Evolutionary conservation across 92 coral and sea anemone species (phyloP).

Genomic region (Palythoa caribaeorum): DNA sequence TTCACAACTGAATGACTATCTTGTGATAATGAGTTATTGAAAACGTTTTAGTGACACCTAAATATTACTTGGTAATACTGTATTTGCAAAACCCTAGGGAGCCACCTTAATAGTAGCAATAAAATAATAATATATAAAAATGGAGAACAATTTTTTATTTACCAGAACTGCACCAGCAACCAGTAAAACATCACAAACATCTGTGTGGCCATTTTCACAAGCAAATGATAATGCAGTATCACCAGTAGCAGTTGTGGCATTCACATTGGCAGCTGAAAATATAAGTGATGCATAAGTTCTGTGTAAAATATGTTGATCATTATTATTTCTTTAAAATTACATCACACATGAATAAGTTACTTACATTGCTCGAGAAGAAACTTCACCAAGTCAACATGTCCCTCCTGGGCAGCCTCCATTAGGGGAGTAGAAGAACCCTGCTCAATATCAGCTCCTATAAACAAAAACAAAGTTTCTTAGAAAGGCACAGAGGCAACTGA

Average conservation of each 20-base stretch:
- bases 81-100: too few relatives aligned
- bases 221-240: conserved; percentile 98
- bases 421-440: conserved; percentile 99
- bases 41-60: too few relatives aligned
- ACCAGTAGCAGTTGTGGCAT: conserved; percentile 97
- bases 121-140: background rate
- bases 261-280: conserved; percentile 85
- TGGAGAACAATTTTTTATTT: conserved; percentile 6
- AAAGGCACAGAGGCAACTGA: too few relatives aligned
- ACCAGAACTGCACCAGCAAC: conserved; percentile 95
- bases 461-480: background rate
- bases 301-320: background rate
- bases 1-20: too few relatives aligned
- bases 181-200: conserved; percentile 94
- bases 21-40: too few relatives aligned
- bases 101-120: too few relatives aligned
- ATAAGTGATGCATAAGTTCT: too few relatives aligned
- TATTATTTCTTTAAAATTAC: background rate
- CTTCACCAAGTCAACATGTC: conserved; percentile 97
- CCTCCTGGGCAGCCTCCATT: conserved; percentile 99
- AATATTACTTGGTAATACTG: too few relatives aligned
- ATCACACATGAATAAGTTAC: background rate
- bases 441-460: conserved; percentile 93
- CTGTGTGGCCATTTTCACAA: conserved; percentile 99
- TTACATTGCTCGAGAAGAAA: conserved; percentile 91